These are phyloP conservation scores for Mimumesa dahlbomi DNA, from an alignment of 2,888 invertebrate genomes.

Conservation along the genomic window DNA sequence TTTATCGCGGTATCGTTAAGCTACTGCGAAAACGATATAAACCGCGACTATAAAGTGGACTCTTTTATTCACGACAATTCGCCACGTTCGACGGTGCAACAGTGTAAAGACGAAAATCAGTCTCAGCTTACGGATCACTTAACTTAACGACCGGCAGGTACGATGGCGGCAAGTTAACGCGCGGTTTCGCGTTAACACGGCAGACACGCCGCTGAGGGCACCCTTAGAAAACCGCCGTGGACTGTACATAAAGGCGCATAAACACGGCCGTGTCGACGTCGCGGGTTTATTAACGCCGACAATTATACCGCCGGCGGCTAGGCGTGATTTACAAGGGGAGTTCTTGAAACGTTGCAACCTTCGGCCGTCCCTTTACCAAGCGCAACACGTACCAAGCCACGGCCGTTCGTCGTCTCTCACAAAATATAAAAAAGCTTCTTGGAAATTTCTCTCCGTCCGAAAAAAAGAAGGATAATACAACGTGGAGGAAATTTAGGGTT, in stretches of 20 bases:
- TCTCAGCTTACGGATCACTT: conserved; percentile 66
- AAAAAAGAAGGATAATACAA: too few species aligned
- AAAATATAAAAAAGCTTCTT: conserved; percentile 44
- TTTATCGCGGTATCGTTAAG: background rate
- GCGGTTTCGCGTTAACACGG: conserved; percentile 48
- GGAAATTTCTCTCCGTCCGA: conserved; percentile 46
- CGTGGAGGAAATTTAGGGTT: conserved; percentile 33
- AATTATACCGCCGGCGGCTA: conserved; percentile 69
- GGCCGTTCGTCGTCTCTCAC: conserved; percentile 1
- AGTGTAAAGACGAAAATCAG: conserved; percentile 48
- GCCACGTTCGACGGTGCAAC: conserved; percentile 30
- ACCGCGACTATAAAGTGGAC: background rate
- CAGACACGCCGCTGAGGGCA: conserved; percentile 31
- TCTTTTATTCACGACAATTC: conserved; percentile 3
- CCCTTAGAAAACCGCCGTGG: conserved; percentile 46
- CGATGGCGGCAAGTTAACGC: conserved; percentile 48
- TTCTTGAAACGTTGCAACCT: conserved; percentile 54
- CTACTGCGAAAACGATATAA: background rate
- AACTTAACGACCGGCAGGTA: conserved; percentile 61
- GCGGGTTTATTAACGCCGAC: conserved; percentile 70
- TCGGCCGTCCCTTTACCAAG: conserved; percentile 32
- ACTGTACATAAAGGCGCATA: conserved; percentile 53
- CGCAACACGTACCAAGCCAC: conserved; percentile 29
- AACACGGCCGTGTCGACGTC: conserved; percentile 63
- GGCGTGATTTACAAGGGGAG: conserved; percentile 69